These are phyloP conservation scores for Polietes domitor DNA, from an alignment of 2,888 invertebrate species.

Conservation along the genomic window DNA sequence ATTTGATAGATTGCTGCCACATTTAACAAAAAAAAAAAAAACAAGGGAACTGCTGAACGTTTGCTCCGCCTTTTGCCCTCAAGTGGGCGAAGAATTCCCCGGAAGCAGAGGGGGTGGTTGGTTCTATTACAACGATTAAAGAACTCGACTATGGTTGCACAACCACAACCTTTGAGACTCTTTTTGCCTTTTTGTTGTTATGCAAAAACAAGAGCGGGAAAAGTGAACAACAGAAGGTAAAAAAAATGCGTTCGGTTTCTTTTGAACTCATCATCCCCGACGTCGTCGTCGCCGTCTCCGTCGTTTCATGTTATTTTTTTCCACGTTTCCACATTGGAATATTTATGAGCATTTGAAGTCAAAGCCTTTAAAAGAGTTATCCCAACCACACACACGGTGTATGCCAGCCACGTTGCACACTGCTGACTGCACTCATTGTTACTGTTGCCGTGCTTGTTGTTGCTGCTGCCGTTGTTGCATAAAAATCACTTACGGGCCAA, in stretches of 20 bases:
- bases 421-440: background rate
- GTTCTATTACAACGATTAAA: slow-evolving; percentile 9
- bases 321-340: background rate
- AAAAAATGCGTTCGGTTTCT: slow-evolving; percentile 13
- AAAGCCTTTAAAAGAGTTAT: slow-evolving; percentile 5
- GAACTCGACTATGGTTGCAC: background rate
- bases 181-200: background rate
- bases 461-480: background rate
- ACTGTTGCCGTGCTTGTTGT: background rate
- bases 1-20: background rate
- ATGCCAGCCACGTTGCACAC: too few species aligned
- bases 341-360: slow-evolving; percentile 12
- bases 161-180: background rate
- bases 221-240: background rate
- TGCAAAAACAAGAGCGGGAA: background rate
- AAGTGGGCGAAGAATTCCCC: background rate
- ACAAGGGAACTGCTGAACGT: too few species aligned
- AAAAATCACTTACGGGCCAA: slow-evolving; percentile 43
- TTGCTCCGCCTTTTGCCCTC: background rate
- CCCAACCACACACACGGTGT: too few species aligned
- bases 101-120: background rate
- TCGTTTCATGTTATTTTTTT: background rate
- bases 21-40: too few species aligned
- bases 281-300: too few species aligned
- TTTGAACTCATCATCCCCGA: background rate